phyloP scores from a whole-genome alignment of 2,888 invertebrate genomes.

The Poecilobothrus nobilitatus region DNA sequence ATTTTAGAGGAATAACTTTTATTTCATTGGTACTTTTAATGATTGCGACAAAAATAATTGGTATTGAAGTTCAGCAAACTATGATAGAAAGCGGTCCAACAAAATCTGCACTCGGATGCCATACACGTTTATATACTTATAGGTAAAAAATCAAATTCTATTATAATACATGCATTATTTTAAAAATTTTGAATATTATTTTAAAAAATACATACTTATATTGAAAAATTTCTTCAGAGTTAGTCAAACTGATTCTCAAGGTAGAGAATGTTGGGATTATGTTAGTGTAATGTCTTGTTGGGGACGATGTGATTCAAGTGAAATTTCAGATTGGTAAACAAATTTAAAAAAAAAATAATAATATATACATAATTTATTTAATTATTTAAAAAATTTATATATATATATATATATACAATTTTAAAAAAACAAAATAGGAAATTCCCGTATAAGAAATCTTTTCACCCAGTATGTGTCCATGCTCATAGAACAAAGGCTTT shows the following conservation, averaged over 20 bases:
- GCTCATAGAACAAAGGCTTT: slow-evolving; percentile 57
- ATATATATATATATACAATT: too few species aligned
- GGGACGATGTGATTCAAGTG: slow-evolving; percentile 75
- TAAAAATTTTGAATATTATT: too few species aligned
- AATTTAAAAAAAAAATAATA: background rate
- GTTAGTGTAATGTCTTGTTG: slow-evolving; percentile 70
- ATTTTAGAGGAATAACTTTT: background rate
- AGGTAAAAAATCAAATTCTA: slow-evolving; percentile 23
- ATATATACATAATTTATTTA: too few species aligned
- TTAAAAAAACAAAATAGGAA: slow-evolving; percentile 36
- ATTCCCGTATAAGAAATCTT: slow-evolving; percentile 77
- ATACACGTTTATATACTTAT: slow-evolving; percentile 57
- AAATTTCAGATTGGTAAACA: slow-evolving; percentile 69
- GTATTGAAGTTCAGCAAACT: background rate
- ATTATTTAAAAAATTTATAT: too few species aligned
- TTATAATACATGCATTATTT: too few species aligned
- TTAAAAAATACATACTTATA: too few species aligned
- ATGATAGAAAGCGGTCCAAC: slow-evolving; percentile 32
- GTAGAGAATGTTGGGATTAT: slow-evolving; percentile 65
- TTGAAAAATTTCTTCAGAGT: slow-evolving; percentile 40
- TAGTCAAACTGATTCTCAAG: slow-evolving; percentile 46
- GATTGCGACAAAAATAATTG: background rate
- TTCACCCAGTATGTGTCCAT: slow-evolving; percentile 80
- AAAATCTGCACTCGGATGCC: slow-evolving; percentile 54
- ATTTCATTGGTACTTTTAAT: background rate